Base-by-base conservation (phyloP, 2,113 vertebrate species). In the Engystomops pustulosus region DNA sequence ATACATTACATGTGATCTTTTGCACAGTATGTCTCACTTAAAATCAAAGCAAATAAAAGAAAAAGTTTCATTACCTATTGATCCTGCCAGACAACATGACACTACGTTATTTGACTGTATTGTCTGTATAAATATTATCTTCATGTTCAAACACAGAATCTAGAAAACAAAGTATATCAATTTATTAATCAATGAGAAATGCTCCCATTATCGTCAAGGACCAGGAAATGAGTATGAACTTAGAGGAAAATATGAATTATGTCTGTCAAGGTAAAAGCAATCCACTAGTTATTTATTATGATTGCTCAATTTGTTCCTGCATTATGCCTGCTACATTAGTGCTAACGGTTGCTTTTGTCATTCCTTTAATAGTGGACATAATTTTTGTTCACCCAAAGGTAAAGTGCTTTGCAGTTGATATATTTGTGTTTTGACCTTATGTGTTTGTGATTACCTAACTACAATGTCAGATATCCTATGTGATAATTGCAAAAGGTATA, bases 351-450 rank as follows among this genome's bases (percentile, higher is more conserved):
- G 83, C 74, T 79, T 67, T 85, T 85, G 83, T 58, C 65, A 78
- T 85, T 79, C n/a, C 62, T 30, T 76, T 85, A 79, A 85, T 79
- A 85, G 83, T 85, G 75, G 83, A 85, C 83, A 85, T 85, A 85
- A 85, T 85, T 79, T 85, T 79, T 85, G 45, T 70, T 67, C 83
- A 85, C 23, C 76, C 49, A 79, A 79, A 85, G 74, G 75, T 34
- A 70, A 85, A 85, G 83, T 85, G 83, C 83, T 85, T 17, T 45
- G 23, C 74, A 55, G 53, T 47, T 75, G 51, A 85, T 79, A 85
- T 77, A 79, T 85, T 79, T 85, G 30, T 85, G 23, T 69, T 78
- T 85, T 78, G 60, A 85, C 83, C 74, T 79, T 84, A 79, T 79
- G 74, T 85, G 76, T 85, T 85, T 85, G 74, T 85, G 62, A 85